Evolutionary conservation across 2,797 vertebrate genomes (phyloP).

Genomic region (Denticeps clupeoides): DNA sequence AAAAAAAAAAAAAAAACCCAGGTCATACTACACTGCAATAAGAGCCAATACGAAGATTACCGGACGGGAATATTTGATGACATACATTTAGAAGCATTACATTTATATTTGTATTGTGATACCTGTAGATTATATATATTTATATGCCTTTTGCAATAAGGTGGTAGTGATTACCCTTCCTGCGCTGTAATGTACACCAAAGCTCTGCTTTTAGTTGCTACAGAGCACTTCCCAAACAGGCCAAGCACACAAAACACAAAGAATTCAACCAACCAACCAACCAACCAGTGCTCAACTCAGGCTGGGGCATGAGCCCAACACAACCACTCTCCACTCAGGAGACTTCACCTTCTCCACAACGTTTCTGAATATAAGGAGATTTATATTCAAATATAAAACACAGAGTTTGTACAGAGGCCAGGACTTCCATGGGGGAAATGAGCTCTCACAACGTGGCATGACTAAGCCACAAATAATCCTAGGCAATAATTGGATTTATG

Average conservation of each 20-base stretch:
- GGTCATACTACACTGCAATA: slow-evolving; percentile 49
- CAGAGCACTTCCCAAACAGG: no score
- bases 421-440: slow-evolving; percentile 42
- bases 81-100: slow-evolving; percentile 48
- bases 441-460: slow-evolving; percentile 41
- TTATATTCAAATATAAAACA: slow-evolving; percentile 9
- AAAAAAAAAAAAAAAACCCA: slow-evolving; percentile 41
- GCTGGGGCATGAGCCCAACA: no score
- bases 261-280: no score
- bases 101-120: slow-evolving; percentile 13
- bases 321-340: no score
- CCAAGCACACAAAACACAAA: no score
- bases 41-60: slow-evolving; percentile 64
- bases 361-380: slow-evolving; percentile 49
- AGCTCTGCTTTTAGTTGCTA: no score
- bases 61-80: slow-evolving; percentile 52
- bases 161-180: no score
- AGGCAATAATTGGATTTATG: background rate
- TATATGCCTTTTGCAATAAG: slow-evolving; percentile 45
- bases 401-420: slow-evolving; percentile 46
- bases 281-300: no score
- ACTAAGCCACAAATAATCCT: slow-evolving; percentile 32
- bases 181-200: no score
- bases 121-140: slow-evolving; percentile 48
- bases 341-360: no score